Conservation (phyloP, 2,113 vertebrate species). For the Chloebia gouldiae region DNA sequence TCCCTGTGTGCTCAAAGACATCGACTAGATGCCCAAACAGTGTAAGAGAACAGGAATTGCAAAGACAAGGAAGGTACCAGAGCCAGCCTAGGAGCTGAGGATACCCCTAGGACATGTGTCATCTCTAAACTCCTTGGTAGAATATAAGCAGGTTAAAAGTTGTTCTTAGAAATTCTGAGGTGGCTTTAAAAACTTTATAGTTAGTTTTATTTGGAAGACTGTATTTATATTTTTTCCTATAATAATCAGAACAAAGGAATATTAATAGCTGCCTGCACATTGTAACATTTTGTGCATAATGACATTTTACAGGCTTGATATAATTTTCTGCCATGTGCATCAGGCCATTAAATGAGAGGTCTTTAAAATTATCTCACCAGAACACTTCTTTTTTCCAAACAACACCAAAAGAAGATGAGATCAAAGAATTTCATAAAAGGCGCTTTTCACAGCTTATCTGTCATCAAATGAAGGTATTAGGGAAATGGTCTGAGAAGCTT, state of each 20-base stretch:
- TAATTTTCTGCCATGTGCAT: constrained; percentile 31
- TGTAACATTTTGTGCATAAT: constrained; percentile 14
- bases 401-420: constrained; percentile 52
- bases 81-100: background rate
- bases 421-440: constrained; percentile 67
- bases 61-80: background rate
- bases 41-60: background rate
- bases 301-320: constrained; percentile 2
- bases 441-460: constrained; percentile 41
- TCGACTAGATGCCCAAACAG: background rate
- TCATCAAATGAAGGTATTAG: constrained; percentile 67
- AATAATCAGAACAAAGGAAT: constrained; percentile 14
- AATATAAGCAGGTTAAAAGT: constrained; percentile 3
- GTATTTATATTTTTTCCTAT: background rate
- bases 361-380: constrained; percentile 58
- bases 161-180: background rate
- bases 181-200: background rate
- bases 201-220: background rate
- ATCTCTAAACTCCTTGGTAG: background rate
- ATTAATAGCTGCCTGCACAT: constrained; percentile 33
- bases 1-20: background rate
- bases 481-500: constrained; percentile 59
- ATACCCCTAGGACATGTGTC: background rate
- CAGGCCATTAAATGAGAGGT: constrained; percentile 48
- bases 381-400: constrained; percentile 43